Base-by-base conservation (phyloP, 2,113 vertebrate genomes). In the Heterocephalus glaber region DNA sequence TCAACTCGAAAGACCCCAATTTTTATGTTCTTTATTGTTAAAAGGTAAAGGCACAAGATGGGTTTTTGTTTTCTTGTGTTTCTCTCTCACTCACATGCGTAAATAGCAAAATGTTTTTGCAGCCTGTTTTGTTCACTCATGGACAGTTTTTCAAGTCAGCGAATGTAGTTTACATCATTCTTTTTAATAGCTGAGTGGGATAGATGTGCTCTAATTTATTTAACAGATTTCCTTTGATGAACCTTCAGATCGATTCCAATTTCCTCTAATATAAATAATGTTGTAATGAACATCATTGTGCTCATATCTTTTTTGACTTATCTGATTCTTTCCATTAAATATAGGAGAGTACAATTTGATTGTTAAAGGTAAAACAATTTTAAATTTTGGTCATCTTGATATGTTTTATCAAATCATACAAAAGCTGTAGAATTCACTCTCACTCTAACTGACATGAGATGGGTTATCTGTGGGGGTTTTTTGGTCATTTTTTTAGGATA, bases 241-340 rank as follows among this genome's bases (percentile, higher is more conserved):
- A 86, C 95, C 92, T 72, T 93, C 47, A 81, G 96, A 90, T 98
- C 96, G 96, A 98, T 97, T 98, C 97, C 93, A 96, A 97, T 97
- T 98, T 95, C 95, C 95, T 97, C 80, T 93, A 68, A 97, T 95
- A 97, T 97, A 97, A 98, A 96, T 97, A 97, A 97, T 97, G 97
- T 76, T 44, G 95, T 92, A 96, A 96, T 90, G 95, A 97, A 95
- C 95, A 85, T 96, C 85, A 92, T 38, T 54, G 92, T 70, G 81
- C 76, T 72, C 60, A 49, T 90, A 68, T 96, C 93, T 96, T 82
- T 92, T 89, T 90, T 94, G 92, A 93, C 95, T 91, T 80, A 95
- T 56, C 87, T 86, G 38, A 60, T 92, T 86, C 92, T 87, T 44
- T 66, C 74, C 68, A 33, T 86, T 80, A 89, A 92, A 76, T 65